Evolutionary conservation across 2,888 invertebrate species (phyloP).

Genomic region (Phengaris alcon): DNA sequence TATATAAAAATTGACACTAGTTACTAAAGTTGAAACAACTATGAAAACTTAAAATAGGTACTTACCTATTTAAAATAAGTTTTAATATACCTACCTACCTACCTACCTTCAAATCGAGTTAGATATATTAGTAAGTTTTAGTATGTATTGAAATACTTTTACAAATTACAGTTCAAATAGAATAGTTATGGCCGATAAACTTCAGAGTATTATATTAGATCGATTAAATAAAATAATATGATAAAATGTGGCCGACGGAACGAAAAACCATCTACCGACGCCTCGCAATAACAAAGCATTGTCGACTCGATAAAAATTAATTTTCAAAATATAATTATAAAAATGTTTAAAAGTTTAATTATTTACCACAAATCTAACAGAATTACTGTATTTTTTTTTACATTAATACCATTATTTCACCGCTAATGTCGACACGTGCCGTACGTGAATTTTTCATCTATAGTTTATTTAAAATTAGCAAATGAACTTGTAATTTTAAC

Average conservation of each 20-base stretch:
- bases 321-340: background rate
- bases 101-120: too few relatives aligned
- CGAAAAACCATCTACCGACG: constrained; percentile 12
- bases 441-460: background rate
- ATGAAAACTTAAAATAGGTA: too few relatives aligned
- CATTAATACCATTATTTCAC: background rate
- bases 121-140: too few relatives aligned
- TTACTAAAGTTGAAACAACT: too few relatives aligned
- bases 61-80: too few relatives aligned
- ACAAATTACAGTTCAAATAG: too few relatives aligned
- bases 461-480: background rate
- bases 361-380: background rate
- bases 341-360: constrained; percentile 5
- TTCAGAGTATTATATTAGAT: too few relatives aligned
- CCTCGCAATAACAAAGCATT: constrained; percentile 6
- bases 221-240: background rate
- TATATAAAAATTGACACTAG: too few relatives aligned
- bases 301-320: background rate
- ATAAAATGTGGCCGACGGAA: constrained; percentile 15
- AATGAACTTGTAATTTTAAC: background rate
- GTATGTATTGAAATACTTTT: too few relatives aligned
- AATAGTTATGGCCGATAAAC: too few relatives aligned
- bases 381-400: background rate
- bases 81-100: too few relatives aligned
- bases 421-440: constrained; percentile 25